A percentile compares a stretch with the other conserved stretches of the same genome.
phyloP scores from a whole-genome alignment of 2,113 vertebrate species.

The Otis tarda region DNA sequence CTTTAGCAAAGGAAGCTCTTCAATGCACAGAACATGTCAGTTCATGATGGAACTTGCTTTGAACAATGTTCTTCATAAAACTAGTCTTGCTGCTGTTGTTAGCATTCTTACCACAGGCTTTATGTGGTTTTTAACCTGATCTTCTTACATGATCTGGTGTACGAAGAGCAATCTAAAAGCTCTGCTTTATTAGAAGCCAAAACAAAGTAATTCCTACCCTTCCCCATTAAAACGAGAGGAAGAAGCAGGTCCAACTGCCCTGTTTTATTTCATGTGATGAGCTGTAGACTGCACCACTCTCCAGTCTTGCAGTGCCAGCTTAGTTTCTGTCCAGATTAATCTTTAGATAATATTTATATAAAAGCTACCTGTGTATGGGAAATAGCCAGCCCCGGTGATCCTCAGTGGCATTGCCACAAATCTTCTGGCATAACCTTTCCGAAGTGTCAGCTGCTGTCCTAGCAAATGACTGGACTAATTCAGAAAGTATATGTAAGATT shows the following conservation, averaged over 20 bases:
- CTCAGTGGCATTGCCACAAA: not conserved
- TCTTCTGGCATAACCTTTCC: not conserved
- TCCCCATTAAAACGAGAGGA: no score
- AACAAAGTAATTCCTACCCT: not conserved
- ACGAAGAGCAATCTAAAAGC: not conserved
- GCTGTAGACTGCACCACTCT: not conserved
- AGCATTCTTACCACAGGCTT: not conserved
- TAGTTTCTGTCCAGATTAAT: not conserved
- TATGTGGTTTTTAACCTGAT: not conserved
- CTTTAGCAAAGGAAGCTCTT: not conserved
- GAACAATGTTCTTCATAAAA: not conserved
- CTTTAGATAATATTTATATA: not conserved
- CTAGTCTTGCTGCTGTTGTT: not conserved
- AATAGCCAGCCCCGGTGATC: not conserved
- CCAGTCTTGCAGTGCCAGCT: not conserved
- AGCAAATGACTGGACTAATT: not conserved
- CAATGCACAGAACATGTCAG: not conserved
- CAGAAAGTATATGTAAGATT: fast-evolving
- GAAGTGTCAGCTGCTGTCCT: not conserved
- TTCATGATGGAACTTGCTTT: not conserved
- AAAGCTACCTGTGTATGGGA: not conserved
- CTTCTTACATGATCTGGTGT: not conserved
- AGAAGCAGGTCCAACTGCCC: not conserved
- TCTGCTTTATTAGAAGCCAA: not conserved
- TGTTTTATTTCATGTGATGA: not conserved